Conservation (phyloP, 1,140 invertebrate species). For the Drosophila asahinai region DNA sequence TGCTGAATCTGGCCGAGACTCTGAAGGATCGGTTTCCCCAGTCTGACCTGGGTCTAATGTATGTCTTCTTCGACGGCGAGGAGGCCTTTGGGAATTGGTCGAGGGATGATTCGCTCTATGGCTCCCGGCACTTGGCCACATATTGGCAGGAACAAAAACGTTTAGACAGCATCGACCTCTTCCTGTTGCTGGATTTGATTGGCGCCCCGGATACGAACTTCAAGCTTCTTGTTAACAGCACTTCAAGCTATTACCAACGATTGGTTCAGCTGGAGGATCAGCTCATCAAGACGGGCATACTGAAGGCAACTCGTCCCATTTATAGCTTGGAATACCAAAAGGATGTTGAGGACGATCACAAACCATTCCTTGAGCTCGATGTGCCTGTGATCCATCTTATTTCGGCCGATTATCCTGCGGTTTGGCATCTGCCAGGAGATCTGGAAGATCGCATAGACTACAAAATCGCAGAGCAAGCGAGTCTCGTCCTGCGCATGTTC, state of each 20-base stretch:
- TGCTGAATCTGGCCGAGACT: constrained; percentile 94
- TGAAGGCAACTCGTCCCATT: constrained; percentile 79
- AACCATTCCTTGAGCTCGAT: constrained; percentile 94
- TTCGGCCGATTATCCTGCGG: constrained; percentile 36
- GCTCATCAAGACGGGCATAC: constrained; percentile 87
- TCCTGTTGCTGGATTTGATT: constrained; percentile 96
- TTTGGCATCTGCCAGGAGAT: background rate
- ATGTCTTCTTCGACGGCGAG: constrained; percentile 99
- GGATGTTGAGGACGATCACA: constrained; percentile 96
- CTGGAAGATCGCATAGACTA: constrained; percentile 14
- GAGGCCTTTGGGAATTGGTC: constrained; percentile 92
- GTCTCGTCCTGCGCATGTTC: constrained; percentile 30
- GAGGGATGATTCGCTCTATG: constrained; percentile 97
- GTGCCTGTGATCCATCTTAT: constrained; percentile 53
- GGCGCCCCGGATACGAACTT: constrained; percentile 93
- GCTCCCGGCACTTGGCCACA: constrained; percentile 94
- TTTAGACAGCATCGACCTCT: constrained; percentile 87
- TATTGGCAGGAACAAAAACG: constrained; percentile 87
- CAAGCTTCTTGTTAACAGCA: constrained; percentile 90
- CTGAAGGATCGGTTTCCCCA: constrained; percentile 87
- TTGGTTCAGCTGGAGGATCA: constrained; percentile 88
- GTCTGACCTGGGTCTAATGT: constrained; percentile 92
- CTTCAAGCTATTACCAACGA: constrained; percentile 88
- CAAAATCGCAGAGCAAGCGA: constrained; percentile 15
- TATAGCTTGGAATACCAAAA: constrained; percentile 85